Conservation (phyloP, 2,888 invertebrate genomes). For the Melieria crassipennis region DNA sequence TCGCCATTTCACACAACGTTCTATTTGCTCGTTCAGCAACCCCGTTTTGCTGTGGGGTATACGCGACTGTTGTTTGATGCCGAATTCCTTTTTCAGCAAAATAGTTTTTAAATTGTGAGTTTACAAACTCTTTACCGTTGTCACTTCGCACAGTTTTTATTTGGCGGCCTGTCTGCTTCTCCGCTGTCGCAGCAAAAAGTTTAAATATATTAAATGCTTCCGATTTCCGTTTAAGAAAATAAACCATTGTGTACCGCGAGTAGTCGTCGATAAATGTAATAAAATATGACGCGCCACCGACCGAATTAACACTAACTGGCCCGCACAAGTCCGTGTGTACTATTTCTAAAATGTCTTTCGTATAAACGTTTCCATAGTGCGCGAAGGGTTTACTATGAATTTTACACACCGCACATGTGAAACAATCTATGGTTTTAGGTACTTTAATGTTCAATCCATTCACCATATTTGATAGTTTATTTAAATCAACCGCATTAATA, state of each 20-base stretch:
- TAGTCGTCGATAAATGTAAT: slow-evolving; percentile 11
- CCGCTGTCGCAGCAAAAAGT: slow-evolving; percentile 9
- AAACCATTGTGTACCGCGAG: neutral
- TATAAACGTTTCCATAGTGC: neutral
- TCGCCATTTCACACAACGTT: slow-evolving; percentile 31
- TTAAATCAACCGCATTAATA: slow-evolving; percentile 15
- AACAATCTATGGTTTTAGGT: slow-evolving; percentile 1
- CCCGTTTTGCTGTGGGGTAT: slow-evolving; percentile 34
- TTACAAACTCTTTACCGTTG: slow-evolving; percentile 16
- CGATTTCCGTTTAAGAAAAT: slow-evolving; percentile 5
- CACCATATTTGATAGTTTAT: slow-evolving; percentile 26
- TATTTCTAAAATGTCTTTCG: slow-evolving; percentile 12
- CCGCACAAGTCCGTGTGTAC: slow-evolving; percentile 21
- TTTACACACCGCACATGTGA: slow-evolving; percentile 16
- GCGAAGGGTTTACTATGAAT: neutral
- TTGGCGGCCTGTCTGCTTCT: slow-evolving; percentile 20
- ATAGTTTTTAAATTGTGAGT: slow-evolving; percentile 13
- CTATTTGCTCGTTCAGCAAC: slow-evolving; percentile 31
- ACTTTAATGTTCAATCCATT: slow-evolving; percentile 21
- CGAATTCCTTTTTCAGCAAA: slow-evolving; percentile 11
- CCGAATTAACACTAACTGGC: slow-evolving; percentile 8
- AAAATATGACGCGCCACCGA: slow-evolving; percentile 15
- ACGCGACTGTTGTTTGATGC: slow-evolving; percentile 26
- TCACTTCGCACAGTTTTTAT: slow-evolving; percentile 11
- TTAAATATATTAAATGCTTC: neutral